These are phyloP conservation scores for Tineola bisselliella DNA, from an alignment of 2,888 invertebrate species.

Conservation along the genomic window DNA sequence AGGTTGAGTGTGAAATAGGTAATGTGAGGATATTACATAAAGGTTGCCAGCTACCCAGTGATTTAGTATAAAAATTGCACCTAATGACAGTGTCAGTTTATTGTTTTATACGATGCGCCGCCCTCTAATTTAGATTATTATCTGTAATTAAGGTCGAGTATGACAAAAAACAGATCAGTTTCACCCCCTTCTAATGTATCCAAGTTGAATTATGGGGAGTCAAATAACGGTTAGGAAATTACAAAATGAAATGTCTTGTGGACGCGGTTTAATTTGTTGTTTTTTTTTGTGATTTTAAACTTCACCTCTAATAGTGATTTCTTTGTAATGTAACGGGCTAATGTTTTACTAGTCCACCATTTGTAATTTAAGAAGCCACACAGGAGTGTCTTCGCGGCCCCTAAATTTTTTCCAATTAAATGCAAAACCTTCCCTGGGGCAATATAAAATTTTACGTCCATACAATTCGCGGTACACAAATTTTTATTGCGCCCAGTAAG, in stretches of 20 bases:
- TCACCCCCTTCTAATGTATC: conserved; percentile 53
- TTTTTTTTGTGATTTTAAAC: conserved; percentile 7
- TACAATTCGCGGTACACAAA: conserved; percentile 67
- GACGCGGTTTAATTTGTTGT: neutral
- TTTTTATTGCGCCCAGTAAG: conserved; percentile 63
- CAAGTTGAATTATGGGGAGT: conserved; percentile 31
- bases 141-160: conserved; percentile 48
- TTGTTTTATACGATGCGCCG: conserved; percentile 63
- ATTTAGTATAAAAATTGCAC: conserved; percentile 3
- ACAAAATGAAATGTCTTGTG: conserved; percentile 14
- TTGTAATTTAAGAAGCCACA: conserved; percentile 58
- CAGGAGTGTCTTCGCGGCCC: conserved; percentile 62
- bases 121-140: conserved; percentile 56
- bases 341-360: conserved; percentile 33
- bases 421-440: conserved; percentile 58
- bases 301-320: neutral
- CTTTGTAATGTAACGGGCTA: neutral
- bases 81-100: conserved; percentile 55
- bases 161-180: conserved; percentile 43
- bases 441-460: conserved; percentile 66
- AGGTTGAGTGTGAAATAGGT: conserved; percentile 10
- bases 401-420: conserved; percentile 65
- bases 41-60: conserved; percentile 1
- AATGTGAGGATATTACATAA: conserved; percentile 51
- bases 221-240: conserved; percentile 31